These are phyloP conservation scores for Morpho deidamia DNA, from an alignment of 2,888 invertebrate species.

Conservation along the genomic window DNA sequence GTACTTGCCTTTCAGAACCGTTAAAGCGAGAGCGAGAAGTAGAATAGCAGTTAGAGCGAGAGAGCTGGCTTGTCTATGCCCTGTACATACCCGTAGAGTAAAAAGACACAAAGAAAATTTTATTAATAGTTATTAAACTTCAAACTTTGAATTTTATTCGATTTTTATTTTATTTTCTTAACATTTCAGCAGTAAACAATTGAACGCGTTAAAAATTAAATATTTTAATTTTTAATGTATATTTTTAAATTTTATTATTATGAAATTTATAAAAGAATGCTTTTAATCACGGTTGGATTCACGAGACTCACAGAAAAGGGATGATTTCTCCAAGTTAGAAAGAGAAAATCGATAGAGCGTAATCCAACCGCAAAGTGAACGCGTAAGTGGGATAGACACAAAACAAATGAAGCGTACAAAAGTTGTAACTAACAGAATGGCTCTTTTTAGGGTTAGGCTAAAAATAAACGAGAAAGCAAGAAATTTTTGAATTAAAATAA, in stretches of 20 bases:
- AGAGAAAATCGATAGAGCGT: constrained; percentile 44
- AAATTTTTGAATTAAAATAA: background rate
- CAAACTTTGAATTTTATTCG: too few species aligned
- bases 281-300: constrained; percentile 17
- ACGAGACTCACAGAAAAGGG: constrained; percentile 33
- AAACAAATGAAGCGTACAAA: constrained; percentile 30
- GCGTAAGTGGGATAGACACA: constrained; percentile 43
- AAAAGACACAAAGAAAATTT: too few species aligned
- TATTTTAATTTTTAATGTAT: too few species aligned
- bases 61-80: too few species aligned
- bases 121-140: too few species aligned
- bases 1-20: too few species aligned
- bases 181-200: too few species aligned
- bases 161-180: too few species aligned
- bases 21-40: too few species aligned
- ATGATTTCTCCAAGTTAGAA: constrained; percentile 36
- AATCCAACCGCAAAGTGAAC: constrained; percentile 29
- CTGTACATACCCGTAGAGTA: too few species aligned
- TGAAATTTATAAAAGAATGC: constrained; percentile 14
- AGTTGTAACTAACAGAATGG: background rate
- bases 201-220: too few species aligned
- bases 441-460: background rate
- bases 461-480: background rate
- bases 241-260: constrained; percentile 3
- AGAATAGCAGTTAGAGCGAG: too few species aligned